A percentile compares a stretch with the other conserved stretches of the same genome.
Conservation (phyloP, 2,888 invertebrate species). For the Chrysolina oricalcia region DNA sequence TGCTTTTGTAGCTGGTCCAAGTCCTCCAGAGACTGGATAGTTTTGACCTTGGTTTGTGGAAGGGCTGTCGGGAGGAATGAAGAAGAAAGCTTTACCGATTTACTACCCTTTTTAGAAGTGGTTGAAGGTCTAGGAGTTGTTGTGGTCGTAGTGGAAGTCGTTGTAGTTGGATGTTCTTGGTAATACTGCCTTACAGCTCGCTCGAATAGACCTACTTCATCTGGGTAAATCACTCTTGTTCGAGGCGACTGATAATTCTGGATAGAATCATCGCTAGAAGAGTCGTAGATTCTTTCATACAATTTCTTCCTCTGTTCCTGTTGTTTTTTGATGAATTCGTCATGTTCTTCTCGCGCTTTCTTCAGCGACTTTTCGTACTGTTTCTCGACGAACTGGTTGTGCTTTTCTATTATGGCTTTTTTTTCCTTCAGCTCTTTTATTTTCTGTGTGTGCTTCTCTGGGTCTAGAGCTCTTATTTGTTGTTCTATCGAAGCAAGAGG, state of each 20-base stretch:
- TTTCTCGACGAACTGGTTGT: constrained; percentile 85
- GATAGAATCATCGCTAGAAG: constrained; percentile 64
- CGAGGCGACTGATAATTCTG: constrained; percentile 64
- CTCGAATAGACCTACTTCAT: constrained; percentile 79
- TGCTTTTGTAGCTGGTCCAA: constrained; percentile 68
- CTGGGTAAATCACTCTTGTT: constrained; percentile 75
- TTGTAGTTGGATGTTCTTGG: constrained; percentile 80
- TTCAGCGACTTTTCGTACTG: constrained; percentile 86
- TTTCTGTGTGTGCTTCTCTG: constrained; percentile 77
- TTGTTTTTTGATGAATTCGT: constrained; percentile 81
- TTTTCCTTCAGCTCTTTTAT: constrained; percentile 82
- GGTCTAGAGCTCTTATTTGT: constrained; percentile 68
- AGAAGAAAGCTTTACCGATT: constrained; percentile 13
- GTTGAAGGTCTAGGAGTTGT: constrained; percentile 71
- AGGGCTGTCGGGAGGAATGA: constrained; percentile 72
- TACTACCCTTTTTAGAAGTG: constrained; percentile 62
- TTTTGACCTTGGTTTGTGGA: constrained; percentile 74
- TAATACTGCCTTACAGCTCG: constrained; percentile 80
- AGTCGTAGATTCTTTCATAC: constrained; percentile 68
- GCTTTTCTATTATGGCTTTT: constrained; percentile 82
- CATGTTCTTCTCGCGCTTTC: constrained; percentile 82
- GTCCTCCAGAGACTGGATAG: constrained; percentile 68
- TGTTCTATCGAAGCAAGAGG: constrained; percentile 62
- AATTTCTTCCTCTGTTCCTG: constrained; percentile 77
- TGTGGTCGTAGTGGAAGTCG: constrained; percentile 80